Evolutionary conservation across 1,140 invertebrate species (phyloP).

Genomic region (Dysdera silvatica): DNA sequence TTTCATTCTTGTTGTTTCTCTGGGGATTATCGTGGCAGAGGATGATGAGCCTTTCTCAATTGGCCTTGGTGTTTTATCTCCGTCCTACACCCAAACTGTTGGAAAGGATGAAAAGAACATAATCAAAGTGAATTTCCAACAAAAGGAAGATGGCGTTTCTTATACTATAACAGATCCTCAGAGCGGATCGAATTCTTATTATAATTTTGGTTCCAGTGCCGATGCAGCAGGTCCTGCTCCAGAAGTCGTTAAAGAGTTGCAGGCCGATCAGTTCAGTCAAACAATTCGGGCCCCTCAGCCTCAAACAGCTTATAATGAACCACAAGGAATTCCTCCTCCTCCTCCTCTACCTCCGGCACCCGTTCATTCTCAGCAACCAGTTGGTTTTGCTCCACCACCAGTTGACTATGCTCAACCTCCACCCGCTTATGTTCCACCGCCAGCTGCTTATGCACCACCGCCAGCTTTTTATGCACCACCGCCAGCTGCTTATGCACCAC

Average conservation of each 20-base stretch:
- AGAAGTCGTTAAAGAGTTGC: not conserved
- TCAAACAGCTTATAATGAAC: too few relatives aligned
- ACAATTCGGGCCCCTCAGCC: too few relatives aligned
- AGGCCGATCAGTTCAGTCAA: too few relatives aligned
- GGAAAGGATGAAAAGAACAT: constrained; percentile 21
- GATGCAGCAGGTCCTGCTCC: not conserved
- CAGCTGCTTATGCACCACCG: constrained; percentile 36
- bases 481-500: constrained; percentile 37
- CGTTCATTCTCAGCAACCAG: too few relatives aligned
- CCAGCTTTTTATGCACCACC: constrained; percentile 26
- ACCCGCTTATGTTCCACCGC: too few relatives aligned
- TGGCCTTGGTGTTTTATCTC: constrained; percentile 28
- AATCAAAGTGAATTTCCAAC: constrained; percentile 19
- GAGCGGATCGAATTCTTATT: constrained; percentile 10
- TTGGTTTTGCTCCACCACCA: too few relatives aligned
- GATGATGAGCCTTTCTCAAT: constrained; percentile 30
- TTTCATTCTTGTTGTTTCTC: too few relatives aligned
- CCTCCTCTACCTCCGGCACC: too few relatives aligned
- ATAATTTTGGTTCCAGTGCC: constrained; percentile 7
- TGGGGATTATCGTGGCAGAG: constrained; percentile 14
- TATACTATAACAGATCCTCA: constrained; percentile 27
- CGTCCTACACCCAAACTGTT: constrained; percentile 29
- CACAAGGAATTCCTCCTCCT: too few relatives aligned
- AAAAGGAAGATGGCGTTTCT: constrained; percentile 21
- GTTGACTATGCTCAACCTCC: too few relatives aligned